Base-by-base conservation (phyloP, 1,140 invertebrate genomes). In the Drosophila micromelanica region DNA sequence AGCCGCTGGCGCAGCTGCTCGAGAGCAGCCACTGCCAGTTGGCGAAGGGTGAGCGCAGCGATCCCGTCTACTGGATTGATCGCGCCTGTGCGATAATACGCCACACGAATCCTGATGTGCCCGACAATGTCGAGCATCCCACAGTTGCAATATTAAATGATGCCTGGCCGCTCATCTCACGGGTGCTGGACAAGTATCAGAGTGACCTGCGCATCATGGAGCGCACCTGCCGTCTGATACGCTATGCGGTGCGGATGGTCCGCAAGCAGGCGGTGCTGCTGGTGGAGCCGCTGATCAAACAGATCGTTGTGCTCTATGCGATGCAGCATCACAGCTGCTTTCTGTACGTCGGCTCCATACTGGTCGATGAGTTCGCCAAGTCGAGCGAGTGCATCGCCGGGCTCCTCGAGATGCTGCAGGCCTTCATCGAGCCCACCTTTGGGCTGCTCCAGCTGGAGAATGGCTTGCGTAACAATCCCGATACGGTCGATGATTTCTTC, bases 401-500 rank as follows among this genome's bases (percentile, higher is more conserved):
- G 9, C 93, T 99, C 3, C 91, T 98, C 35, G 94, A 95, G 73
- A 98, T 99, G 97, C 92, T 99, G 75, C 94, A 97, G 93, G 96
- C 96, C 42, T 96, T 98, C 86, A 95, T 98, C 81, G 94, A 94
- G 59, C 96, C 97, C 45, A 97, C 98, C 38, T 98, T 99, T 92
- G 93, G 93, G 46, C 91, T 98, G 78, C 93, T 99, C 52, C 95
- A 97, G 91, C 94, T 94, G 82, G 93, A 93, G 59, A 94, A 95
- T 71, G 97, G 97, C 1, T 92, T 99, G 7, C 94, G 95, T 64
- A 96, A 98, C 92, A 96, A 99, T 94, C 98, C 99, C 0, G 98
- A 99, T 80, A 99, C 98, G 0, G 97, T 99, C 0, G 99, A 99
- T 92, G 99, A 99, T 92, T 95, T 99, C 61, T 99, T 99, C 92